Percentiles rank a stretch among this genome's conserved stretches.
phyloP scores from a whole-genome alignment of 2,888 invertebrate species.

The Petrolisthes cinctipes region DNA sequence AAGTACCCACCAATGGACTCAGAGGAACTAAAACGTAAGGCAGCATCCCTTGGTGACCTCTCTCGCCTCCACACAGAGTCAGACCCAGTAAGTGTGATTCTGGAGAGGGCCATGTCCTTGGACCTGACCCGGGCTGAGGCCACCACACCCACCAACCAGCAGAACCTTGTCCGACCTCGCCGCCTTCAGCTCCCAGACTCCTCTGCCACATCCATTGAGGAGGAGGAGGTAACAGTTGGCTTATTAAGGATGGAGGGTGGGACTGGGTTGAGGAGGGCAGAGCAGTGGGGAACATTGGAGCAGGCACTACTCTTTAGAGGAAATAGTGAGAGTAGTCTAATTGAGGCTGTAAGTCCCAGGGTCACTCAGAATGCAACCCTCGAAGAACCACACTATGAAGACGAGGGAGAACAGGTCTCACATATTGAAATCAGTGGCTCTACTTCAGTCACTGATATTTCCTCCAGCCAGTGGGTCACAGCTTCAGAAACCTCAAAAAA shows the following conservation, averaged over 20 bases:
- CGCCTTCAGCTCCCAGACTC: slow-evolving; percentile 59
- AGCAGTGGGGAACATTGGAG: slow-evolving; percentile 60
- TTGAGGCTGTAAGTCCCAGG: slow-evolving; percentile 40
- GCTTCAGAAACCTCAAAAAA: slow-evolving; percentile 43
- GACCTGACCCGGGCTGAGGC: slow-evolving; percentile 50
- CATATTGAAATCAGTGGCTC: slow-evolving; percentile 62
- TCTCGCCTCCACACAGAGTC: slow-evolving; percentile 56
- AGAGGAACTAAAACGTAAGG: slow-evolving; percentile 59
- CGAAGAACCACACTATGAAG: slow-evolving; percentile 16
- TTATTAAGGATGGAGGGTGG: slow-evolving; percentile 41
- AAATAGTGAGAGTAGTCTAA: slow-evolving; percentile 35
- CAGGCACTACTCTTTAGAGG: slow-evolving; percentile 52
- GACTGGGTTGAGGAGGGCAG: slow-evolving; percentile 43
- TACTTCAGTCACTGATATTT: slow-evolving; percentile 52
- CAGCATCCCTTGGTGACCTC: slow-evolving; percentile 61
- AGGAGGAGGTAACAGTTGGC: slow-evolving; percentile 42
- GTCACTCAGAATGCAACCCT: slow-evolving; percentile 12
- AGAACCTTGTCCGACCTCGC: slow-evolving; percentile 36
- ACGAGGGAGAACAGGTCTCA: slow-evolving; percentile 45
- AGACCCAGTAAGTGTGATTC: slow-evolving; percentile 38
- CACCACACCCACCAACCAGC: slow-evolving; percentile 38
- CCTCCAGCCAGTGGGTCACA: slow-evolving; percentile 53
- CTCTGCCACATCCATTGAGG: slow-evolving; percentile 60
- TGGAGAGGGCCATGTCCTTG: slow-evolving; percentile 58
- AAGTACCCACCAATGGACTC: slow-evolving; percentile 52